Evolutionary conservation across 2,113 vertebrate genomes (phyloP).

Genomic region (Psammodynastes pulverulentus): DNA sequence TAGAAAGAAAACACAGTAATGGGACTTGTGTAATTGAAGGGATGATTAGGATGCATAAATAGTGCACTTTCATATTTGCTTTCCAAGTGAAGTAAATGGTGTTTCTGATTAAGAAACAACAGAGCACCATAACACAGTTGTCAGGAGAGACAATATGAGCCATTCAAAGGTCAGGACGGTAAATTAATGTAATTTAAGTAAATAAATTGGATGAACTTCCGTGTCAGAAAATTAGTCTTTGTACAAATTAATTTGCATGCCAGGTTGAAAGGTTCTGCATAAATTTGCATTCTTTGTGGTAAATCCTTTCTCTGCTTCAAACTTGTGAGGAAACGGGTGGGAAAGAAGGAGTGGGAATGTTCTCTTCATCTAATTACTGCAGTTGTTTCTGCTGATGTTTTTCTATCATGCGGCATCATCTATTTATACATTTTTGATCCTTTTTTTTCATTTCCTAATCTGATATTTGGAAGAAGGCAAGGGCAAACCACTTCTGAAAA

Average conservation of each 20-base stretch:
- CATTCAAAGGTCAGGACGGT: conserved; percentile 29
- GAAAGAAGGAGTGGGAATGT: conserved; percentile 9
- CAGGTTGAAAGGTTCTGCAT: conserved; percentile 31
- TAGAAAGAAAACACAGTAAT: background rate
- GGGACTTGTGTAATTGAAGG: background rate
- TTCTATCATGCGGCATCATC: background rate
- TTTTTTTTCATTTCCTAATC: background rate
- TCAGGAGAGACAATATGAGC: conserved; percentile 42
- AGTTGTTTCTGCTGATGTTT: background rate
- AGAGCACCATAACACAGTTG: conserved; percentile 32
- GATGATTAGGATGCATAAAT: background rate
- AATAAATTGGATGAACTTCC: conserved; percentile 50
- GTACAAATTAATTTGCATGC: conserved; percentile 40
- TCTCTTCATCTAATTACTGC: background rate
- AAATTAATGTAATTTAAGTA: conserved; percentile 43
- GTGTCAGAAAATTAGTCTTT: conserved; percentile 44
- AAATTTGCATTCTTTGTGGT: background rate
- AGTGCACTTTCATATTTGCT: background rate
- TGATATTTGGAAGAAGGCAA: background rate
- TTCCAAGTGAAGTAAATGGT: conserved; percentile 32
- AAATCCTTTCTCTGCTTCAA: conserved; percentile 3
- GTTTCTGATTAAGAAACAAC: conserved; percentile 36
- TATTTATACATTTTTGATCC: background rate
- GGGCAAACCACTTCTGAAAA: background rate
- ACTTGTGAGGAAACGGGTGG: background rate